Evolutionary conservation across 1,140 invertebrate genomes (phyloP), one percentile per base, ranked within the genome.

Genomic region (Plectrocnemia conspersa): DNA sequence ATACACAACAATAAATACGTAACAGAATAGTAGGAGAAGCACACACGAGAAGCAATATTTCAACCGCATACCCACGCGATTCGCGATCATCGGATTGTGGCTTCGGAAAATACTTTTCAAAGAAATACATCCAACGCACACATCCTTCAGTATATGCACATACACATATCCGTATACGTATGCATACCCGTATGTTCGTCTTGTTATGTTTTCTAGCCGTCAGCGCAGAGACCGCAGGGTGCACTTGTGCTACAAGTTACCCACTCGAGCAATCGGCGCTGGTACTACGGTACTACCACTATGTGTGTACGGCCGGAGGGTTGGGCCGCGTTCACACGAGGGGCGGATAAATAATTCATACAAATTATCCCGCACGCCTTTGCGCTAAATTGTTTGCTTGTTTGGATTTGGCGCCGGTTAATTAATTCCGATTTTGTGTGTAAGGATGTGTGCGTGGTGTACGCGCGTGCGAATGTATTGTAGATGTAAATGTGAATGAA

Each of bases 171-270:
- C 18, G 27, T 6, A 18, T 23, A 25, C 18, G 35, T 3, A 18
- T 15, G 11, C 3, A 36, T 11, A n/a, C n/a, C n/a, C n/a, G n/a
- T n/a, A n/a, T n/a, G n/a, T n/a, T n/a, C n/a, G n/a, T n/a, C n/a
- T n/a, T n/a, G n/a, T n/a, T n/a, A n/a, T n/a, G n/a, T n/a, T n/a
- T n/a, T n/a, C n/a, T n/a, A n/a, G 23, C 42, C 42, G 23, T 15
- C 11, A 32, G 32, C 22, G 18, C 35, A 35, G 33, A 25, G 47
- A 50, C 47, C 47, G 47, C 47, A 50, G 33, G 25, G 47, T 50
- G 47, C 47, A 50, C 33, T 50, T 50, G 47, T 50, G 47, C 33
- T 38, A 50, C 47, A 50, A 50, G 47, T 50, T 50, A 50, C 32
- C 47, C 33, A 50, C 47, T 50, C 47, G 33, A 38, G 47, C 33